A percentile compares a stretch with the other conserved stretches of the same genome.
Conservation (phyloP, 2,113 vertebrate species). For the Perca fluviatilis region DNA sequence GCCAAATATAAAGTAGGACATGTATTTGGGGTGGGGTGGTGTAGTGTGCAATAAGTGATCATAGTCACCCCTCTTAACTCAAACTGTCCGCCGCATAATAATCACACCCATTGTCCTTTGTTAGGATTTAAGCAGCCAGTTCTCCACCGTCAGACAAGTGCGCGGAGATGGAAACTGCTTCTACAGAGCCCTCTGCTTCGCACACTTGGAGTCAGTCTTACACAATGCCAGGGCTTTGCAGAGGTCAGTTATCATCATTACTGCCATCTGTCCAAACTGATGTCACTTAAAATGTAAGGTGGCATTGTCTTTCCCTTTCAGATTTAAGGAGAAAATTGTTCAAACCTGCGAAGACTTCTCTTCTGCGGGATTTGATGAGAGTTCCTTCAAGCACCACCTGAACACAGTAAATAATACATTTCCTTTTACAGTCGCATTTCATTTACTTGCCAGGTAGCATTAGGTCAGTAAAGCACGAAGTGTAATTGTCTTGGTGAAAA, state of each 20-base stretch:
- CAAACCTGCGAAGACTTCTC: conserved; percentile 73
- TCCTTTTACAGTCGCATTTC: not conserved
- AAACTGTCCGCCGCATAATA: not conserved
- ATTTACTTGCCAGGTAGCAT: not conserved
- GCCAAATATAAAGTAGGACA: conserved; percentile 80
- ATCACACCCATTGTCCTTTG: conserved; percentile 30
- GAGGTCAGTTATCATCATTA: conserved; percentile 76
- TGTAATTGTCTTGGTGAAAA: no score
- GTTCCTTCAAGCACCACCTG: conserved; percentile 81
- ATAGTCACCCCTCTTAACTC: not conserved
- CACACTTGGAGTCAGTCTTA: conserved; percentile 85
- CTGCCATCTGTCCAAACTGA: not conserved
- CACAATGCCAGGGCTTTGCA: conserved; percentile 80
- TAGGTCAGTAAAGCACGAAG: not conserved
- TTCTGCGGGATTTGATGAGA: conserved; percentile 80
- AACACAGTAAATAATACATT: conserved; percentile 71
- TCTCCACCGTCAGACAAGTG: conserved; percentile 85
- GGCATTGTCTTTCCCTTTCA: conserved; percentile 51
- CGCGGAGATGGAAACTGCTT: conserved; percentile 91
- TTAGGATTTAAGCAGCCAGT: conserved; percentile 86
- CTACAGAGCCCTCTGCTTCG: conserved; percentile 88
- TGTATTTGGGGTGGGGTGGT: not conserved
- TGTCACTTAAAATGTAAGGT: not conserved
- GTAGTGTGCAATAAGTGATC: not conserved
- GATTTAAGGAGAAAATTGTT: conserved; percentile 85